phyloP scores from a whole-genome alignment of 2,113 vertebrate species.

The Lamprologus tigripictilis region DNA sequence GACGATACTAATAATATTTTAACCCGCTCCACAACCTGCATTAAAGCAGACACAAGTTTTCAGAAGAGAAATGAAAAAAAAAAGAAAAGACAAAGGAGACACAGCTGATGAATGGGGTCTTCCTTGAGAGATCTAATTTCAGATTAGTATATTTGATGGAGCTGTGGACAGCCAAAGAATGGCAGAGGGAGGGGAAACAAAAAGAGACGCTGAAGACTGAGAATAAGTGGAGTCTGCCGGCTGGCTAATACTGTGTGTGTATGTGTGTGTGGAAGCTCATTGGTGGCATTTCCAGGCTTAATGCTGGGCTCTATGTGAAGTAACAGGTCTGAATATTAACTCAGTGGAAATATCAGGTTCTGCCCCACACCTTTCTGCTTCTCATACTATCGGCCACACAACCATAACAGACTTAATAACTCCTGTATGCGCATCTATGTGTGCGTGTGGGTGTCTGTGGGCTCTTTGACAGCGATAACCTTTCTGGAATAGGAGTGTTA shows the following conservation, averaged over 20 bases:
- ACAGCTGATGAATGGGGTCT: neutral
- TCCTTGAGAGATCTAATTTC: conserved; percentile 47
- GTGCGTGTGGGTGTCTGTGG: neutral
- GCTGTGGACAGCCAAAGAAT: neutral
- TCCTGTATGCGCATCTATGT: neutral
- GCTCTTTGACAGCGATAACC: conserved; percentile 59
- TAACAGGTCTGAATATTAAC: conserved; percentile 56
- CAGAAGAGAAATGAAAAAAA: neutral
- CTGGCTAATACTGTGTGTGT: neutral
- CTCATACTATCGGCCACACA: conserved; percentile 39
- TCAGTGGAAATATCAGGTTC: conserved; percentile 47
- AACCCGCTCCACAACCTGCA: neutral
- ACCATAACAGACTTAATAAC: conserved; percentile 50
- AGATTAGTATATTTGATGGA: conserved; percentile 42
- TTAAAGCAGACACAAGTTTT: neutral
- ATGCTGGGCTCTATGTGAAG: conserved; percentile 29
- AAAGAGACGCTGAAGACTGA: neutral
- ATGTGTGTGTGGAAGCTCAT: neutral
- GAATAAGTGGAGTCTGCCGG: neutral
- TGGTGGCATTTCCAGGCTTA: conserved; percentile 38
- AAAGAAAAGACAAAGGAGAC: neutral
- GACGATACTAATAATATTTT: neutral
- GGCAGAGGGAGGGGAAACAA: neutral
- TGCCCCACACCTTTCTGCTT: conserved; percentile 40
- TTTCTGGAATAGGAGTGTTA: conserved; percentile 55